A percentile compares a stretch with the other conserved stretches of the same genome.
Evolutionary conservation across 1,140 invertebrate species (phyloP).

Genomic region (Papilio glaucus): DNA sequence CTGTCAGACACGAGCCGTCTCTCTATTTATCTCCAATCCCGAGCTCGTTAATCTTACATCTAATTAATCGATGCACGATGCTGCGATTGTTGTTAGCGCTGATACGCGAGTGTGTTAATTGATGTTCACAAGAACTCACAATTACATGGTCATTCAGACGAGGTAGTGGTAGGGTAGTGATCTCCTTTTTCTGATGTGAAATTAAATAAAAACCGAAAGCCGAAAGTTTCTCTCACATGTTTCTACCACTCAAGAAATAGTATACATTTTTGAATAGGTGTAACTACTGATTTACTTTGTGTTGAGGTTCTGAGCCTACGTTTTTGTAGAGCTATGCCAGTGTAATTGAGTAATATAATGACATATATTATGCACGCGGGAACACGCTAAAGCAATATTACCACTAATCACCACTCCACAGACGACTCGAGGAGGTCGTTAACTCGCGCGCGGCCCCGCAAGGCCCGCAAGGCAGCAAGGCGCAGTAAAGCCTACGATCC

Average conservation of each 20-base stretch:
- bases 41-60: slow-evolving; percentile 33
- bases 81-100: not conserved
- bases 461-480: too few species aligned
- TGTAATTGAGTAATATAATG: slow-evolving; percentile 2
- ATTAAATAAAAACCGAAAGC: too few species aligned
- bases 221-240: too few species aligned
- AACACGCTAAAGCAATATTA: slow-evolving; percentile 25
- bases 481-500: slow-evolving; percentile 40
- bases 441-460: slow-evolving; percentile 21
- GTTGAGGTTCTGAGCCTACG: slow-evolving; percentile 2
- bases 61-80: slow-evolving; percentile 28
- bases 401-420: slow-evolving; percentile 13
- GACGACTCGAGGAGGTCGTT: slow-evolving; percentile 30
- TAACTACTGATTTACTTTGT: too few species aligned
- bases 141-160: not conserved
- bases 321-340: not conserved
- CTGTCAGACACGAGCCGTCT: not conserved
- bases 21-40: slow-evolving; percentile 33
- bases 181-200: too few species aligned
- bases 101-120: not conserved
- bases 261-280: too few species aligned
- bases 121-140: not conserved
- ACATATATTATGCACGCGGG: slow-evolving; percentile 9
- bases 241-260: too few species aligned
- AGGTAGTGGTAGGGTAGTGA: not conserved